These are phyloP conservation scores for Sarcophaga peregrina DNA, from an alignment of 1,140 invertebrate species.

Conservation along the genomic window DNA sequence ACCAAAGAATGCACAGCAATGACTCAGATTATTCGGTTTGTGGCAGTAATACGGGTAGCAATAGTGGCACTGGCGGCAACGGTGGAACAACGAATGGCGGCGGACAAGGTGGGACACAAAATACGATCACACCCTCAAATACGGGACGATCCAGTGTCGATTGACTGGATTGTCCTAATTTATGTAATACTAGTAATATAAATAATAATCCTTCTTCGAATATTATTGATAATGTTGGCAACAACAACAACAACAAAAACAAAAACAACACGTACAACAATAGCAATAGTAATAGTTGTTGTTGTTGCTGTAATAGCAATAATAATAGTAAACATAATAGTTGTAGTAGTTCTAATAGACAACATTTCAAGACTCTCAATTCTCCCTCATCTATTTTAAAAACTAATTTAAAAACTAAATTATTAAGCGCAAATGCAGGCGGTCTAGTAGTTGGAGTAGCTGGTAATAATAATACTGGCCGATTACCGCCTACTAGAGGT, in stretches of 20 bases:
- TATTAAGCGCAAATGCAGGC: constrained; percentile 25
- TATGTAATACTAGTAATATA: background rate
- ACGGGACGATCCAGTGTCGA: constrained; percentile 47
- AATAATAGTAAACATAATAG: background rate
- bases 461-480: background rate
- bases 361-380: constrained; percentile 38
- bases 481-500: background rate
- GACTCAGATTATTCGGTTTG: constrained; percentile 71
- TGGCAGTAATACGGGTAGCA: constrained; percentile 49
- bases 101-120: constrained; percentile 65
- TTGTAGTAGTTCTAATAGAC: background rate
- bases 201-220: constrained; percentile 38
- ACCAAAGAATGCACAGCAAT: constrained; percentile 87
- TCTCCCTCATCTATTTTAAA: constrained; percentile 31
- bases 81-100: constrained; percentile 56
- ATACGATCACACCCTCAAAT: constrained; percentile 45
- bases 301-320: constrained; percentile 10
- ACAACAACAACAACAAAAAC: background rate
- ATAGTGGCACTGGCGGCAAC: constrained; percentile 44
- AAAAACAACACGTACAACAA: too few relatives aligned
- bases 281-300: background rate
- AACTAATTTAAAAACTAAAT: constrained; percentile 38
- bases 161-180: constrained; percentile 45
- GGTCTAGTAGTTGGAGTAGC: background rate
- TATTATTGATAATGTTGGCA: constrained; percentile 38